A percentile compares a stretch with the other conserved stretches of the same genome.
These are phyloP conservation scores for Plutomurus gul DNA, from an alignment of 1,140 invertebrate genomes.

Conservation along the genomic window DNA sequence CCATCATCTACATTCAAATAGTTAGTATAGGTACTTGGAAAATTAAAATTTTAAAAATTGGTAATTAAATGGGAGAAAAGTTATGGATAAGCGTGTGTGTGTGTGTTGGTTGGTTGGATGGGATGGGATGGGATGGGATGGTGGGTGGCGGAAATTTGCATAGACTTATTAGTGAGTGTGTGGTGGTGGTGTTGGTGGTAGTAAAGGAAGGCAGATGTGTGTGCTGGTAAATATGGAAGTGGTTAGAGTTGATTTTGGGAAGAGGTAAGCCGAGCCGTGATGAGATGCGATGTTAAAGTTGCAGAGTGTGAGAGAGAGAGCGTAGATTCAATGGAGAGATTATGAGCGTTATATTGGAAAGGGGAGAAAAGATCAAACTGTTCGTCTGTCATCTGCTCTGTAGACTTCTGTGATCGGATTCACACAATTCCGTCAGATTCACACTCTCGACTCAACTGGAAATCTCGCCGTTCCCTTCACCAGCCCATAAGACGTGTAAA, in stretches of 20 bases:
- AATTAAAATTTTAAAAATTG: no score
- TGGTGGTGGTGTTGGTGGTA: neutral
- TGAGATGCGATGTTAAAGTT: slow-evolving; percentile 7
- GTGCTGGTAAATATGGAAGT: neutral
- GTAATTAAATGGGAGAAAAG: no score
- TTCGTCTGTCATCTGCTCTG: slow-evolving; percentile 18
- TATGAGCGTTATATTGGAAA: neutral
- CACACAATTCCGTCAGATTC: slow-evolving; percentile 10
- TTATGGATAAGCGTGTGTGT: no score
- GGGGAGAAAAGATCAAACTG: slow-evolving; percentile 19
- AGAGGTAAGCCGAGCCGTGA: neutral
- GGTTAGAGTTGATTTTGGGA: neutral
- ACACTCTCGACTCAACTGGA: neutral
- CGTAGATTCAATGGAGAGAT: neutral
- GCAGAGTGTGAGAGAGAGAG: neutral
- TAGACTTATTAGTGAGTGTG: neutral
- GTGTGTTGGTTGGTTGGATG: no score
- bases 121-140: no score
- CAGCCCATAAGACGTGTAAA: slow-evolving; percentile 3
- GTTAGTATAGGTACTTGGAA: no score
- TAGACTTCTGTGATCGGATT: slow-evolving; percentile 4
- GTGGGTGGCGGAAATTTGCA: no score
- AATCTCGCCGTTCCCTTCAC: neutral
- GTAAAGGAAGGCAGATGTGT: neutral
- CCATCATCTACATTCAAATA: no score